Conservation (phyloP, 30 jellyfish, hydroid and myxozoan genomes). For the Aurelia aurita complex sp. Pacific region DNA sequence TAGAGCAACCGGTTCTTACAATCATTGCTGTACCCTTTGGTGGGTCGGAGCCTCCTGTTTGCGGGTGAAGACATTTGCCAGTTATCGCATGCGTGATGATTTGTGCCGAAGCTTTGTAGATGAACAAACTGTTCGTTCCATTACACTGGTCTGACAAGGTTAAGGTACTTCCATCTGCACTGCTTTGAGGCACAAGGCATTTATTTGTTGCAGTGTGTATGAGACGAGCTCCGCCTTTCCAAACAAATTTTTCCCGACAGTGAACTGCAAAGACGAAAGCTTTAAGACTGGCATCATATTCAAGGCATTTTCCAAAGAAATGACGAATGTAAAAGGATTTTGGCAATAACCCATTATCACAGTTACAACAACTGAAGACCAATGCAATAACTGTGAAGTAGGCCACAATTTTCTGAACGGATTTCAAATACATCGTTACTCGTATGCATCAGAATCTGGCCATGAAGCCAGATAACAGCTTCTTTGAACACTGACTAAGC, state of each 20-base stretch:
- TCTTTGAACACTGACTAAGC: too few relatives aligned
- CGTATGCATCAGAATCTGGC: too few relatives aligned
- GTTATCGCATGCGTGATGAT: slow-evolving; percentile 20
- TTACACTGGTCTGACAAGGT: slow-evolving; percentile 24
- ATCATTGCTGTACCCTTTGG: neutral
- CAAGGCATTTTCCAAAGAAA: slow-evolving; percentile 38
- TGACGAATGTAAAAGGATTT: slow-evolving; percentile 30
- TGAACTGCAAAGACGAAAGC: slow-evolving; percentile 14
- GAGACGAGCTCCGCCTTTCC: slow-evolving; percentile 55
- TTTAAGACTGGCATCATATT: slow-evolving; percentile 6
- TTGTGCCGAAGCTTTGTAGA: slow-evolving; percentile 1
- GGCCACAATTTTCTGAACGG: too few relatives aligned
- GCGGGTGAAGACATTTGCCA: slow-evolving; percentile 15
- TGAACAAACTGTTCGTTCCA: slow-evolving; percentile 51
- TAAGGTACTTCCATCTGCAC: slow-evolving; percentile 2
- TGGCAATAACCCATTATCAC: too few relatives aligned
- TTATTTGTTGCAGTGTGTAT: slow-evolving; percentile 16
- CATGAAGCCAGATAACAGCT: too few relatives aligned
- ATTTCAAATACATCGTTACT: too few relatives aligned
- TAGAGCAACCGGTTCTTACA: slow-evolving; percentile 2
- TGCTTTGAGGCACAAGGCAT: slow-evolving; percentile 25
- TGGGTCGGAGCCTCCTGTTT: neutral
- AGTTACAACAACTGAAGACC: too few relatives aligned
- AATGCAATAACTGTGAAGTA: too few relatives aligned
- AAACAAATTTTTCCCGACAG: slow-evolving; percentile 48